A percentile compares a stretch with the other conserved stretches of the same genome.
Evolutionary conservation across 2,113 vertebrate genomes (phyloP).

Genomic region (Centrocercus urophasianus): DNA sequence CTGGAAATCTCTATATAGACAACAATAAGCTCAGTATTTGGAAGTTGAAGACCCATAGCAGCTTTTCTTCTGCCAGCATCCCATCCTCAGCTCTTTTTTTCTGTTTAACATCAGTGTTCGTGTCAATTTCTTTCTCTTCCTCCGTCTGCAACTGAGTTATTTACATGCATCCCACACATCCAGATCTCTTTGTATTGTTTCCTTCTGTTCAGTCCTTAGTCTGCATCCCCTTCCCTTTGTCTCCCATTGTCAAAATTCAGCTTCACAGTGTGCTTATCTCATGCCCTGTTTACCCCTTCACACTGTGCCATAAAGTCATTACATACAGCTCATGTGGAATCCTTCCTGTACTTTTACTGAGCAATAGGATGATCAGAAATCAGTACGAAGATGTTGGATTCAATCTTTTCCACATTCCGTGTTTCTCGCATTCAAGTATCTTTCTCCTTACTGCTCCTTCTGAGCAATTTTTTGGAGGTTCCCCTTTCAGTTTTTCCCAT

Average conservation of each 20-base stretch:
- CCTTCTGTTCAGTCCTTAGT: neutral
- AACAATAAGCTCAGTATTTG: conserved; percentile 43
- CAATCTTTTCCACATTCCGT: neutral
- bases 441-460: neutral
- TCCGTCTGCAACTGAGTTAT: neutral
- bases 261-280: neutral
- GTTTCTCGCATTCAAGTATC: neutral
- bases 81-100: neutral
- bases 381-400: neutral
- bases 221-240: neutral
- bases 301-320: neutral
- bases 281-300: neutral
- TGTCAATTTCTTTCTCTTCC: conserved; percentile 5
- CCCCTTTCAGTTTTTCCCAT: neutral
- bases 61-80: conserved; percentile 4
- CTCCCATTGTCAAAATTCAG: neutral
- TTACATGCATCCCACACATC: conserved; percentile 18
- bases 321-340: neutral
- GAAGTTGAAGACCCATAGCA: conserved; percentile 36
- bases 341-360: neutral
- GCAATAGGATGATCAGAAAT: neutral
- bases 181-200: neutral
- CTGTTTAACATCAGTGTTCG: neutral
- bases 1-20: conserved; percentile 19
- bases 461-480: neutral